phyloP scores from a whole-genome alignment of 2,113 vertebrate species.

The Xerus inauris region DNA sequence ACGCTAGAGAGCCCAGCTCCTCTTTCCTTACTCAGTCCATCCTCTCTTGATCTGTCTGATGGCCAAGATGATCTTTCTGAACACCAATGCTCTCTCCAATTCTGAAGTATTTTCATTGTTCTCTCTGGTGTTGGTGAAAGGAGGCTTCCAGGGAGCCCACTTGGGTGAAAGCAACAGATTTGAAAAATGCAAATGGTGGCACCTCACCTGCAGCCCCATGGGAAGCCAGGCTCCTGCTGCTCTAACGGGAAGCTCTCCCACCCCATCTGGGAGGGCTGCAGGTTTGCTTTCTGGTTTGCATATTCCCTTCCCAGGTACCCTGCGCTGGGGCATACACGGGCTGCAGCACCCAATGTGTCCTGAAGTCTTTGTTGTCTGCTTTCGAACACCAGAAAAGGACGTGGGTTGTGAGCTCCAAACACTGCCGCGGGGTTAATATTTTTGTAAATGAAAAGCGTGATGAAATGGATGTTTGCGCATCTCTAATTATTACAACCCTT shows the following conservation, averaged over 20 bases:
- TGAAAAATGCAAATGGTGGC: conserved; percentile 61
- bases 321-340: background rate
- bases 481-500: conserved; percentile 24
- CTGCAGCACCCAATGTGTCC: background rate
- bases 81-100: background rate
- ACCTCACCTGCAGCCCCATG: background rate
- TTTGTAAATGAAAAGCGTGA: background rate
- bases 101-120: conserved; percentile 27
- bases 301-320: background rate
- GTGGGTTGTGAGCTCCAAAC: background rate
- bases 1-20: background rate
- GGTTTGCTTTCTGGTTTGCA: background rate
- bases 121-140: background rate
- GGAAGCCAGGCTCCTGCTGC: conserved; percentile 50
- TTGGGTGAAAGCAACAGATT: conserved; percentile 60
- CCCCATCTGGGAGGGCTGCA: conserved; percentile 37
- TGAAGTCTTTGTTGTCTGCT: conserved; percentile 5
- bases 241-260: background rate
- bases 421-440: background rate
- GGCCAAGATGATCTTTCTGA: background rate
- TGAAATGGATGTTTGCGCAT: background rate
- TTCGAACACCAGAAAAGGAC: background rate
- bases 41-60: background rate
- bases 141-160: background rate
- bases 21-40: background rate